A percentile compares a stretch with the other conserved stretches of the same genome.
Conservation (phyloP, 2,888 invertebrate genomes). For the Muscina levida region DNA sequence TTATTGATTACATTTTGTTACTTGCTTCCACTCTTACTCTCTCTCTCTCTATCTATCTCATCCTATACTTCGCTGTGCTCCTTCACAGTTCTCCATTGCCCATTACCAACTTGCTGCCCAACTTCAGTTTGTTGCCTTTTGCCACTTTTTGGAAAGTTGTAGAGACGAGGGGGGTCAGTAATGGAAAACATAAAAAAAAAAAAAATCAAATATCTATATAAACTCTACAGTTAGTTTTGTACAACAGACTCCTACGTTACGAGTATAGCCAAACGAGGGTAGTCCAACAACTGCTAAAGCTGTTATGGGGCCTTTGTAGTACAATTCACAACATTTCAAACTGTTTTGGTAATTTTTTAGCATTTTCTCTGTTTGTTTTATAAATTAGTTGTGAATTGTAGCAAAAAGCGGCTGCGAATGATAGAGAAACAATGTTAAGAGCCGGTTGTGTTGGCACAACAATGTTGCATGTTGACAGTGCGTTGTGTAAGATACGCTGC, state of each 20-base stretch:
- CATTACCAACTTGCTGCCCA: too few species aligned
- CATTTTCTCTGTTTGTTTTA: constrained; percentile 63
- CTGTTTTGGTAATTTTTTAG: not conserved
- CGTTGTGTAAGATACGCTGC: too few species aligned
- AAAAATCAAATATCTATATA: too few species aligned
- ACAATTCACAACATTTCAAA: not conserved
- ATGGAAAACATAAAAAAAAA: not conserved
- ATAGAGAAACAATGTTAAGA: constrained; percentile 30
- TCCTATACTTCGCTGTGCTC: constrained; percentile 36
- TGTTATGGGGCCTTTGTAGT: not conserved
- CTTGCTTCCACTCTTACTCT: constrained; percentile 31
- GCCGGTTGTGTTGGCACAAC: constrained; percentile 12
- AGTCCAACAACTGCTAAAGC: not conserved
- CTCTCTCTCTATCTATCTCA: too few species aligned
- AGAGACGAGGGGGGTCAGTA: not conserved
- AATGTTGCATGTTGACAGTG: constrained; percentile 30
- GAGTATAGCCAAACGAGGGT: constrained; percentile 9
- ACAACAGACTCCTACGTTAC: constrained; percentile 53
- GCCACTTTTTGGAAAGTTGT: not conserved
- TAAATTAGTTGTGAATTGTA: constrained; percentile 54
- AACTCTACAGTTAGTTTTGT: constrained; percentile 52
- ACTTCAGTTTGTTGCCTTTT: not conserved
- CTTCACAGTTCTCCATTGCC: constrained; percentile 13
- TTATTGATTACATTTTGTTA: constrained; percentile 76
- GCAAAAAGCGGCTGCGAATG: constrained; percentile 33